Evolutionary conservation across 2,113 vertebrate species (phyloP).

Genomic region (Nettapus auritus): DNA sequence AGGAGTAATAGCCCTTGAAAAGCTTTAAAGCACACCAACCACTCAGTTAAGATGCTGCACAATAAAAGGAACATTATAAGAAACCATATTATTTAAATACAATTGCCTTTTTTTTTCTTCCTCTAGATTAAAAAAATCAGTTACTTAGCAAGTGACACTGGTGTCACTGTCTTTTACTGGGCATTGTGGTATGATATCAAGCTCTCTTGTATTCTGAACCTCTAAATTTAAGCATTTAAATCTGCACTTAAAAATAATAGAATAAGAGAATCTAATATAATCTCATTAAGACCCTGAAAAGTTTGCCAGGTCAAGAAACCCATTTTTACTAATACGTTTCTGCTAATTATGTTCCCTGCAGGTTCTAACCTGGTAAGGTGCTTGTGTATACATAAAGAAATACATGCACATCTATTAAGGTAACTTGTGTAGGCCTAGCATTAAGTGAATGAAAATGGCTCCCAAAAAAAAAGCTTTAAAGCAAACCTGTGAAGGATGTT

Average conservation of each 20-base stretch:
- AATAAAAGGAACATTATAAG: neutral
- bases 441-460: neutral
- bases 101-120: neutral
- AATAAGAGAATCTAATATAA: neutral
- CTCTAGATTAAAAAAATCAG: neutral
- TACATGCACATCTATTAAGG: no score
- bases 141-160: neutral
- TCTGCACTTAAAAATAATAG: neutral
- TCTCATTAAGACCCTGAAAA: neutral
- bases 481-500: slow-evolving; percentile 95
- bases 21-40: neutral
- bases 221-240: neutral
- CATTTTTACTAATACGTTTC: neutral
- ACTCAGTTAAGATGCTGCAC: neutral
- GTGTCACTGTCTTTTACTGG: neutral
- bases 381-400: neutral
- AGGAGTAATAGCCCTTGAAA: neutral
- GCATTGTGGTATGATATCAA: neutral
- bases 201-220: neutral
- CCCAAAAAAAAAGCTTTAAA: neutral
- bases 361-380: neutral
- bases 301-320: neutral
- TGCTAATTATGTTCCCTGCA: neutral
- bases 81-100: neutral
- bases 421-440: neutral